Evolutionary conservation across 2,888 invertebrate species (phyloP).

Genomic region (Auanema sp.): DNA sequence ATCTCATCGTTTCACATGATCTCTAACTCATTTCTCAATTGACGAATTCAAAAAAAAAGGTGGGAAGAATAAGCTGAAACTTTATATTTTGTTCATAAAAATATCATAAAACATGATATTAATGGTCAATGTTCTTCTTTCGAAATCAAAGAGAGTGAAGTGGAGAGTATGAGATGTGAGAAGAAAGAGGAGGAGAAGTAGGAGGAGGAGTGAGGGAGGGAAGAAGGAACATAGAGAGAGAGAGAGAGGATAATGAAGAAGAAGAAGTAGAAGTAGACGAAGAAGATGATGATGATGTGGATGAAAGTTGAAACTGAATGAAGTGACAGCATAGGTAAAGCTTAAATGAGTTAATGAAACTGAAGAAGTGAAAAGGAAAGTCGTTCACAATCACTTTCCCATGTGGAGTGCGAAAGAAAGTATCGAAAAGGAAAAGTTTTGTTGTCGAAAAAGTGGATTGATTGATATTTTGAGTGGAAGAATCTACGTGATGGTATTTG

Average conservation of each 20-base stretch:
- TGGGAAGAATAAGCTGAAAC: background rate
- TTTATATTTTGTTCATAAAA: no score
- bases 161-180: background rate
- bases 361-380: background rate
- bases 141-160: background rate
- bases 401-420: no score
- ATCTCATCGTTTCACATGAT: no score
- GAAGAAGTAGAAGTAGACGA: background rate
- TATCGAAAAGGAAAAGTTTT: no score
- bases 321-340: no score
- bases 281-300: background rate
- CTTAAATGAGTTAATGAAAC: no score
- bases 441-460: no score
- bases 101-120: no score
- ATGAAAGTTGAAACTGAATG: background rate
- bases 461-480: no score
- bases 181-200: constrained; percentile 3
- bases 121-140: no score
- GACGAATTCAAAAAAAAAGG: background rate
- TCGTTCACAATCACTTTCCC: no score
- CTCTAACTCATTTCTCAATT: background rate
- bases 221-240: background rate
- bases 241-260: background rate
- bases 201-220: background rate
- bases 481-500: no score